Evolutionary conservation across 2,113 vertebrate genomes (phyloP).

Genomic region (Epinephelus lanceolatus): DNA sequence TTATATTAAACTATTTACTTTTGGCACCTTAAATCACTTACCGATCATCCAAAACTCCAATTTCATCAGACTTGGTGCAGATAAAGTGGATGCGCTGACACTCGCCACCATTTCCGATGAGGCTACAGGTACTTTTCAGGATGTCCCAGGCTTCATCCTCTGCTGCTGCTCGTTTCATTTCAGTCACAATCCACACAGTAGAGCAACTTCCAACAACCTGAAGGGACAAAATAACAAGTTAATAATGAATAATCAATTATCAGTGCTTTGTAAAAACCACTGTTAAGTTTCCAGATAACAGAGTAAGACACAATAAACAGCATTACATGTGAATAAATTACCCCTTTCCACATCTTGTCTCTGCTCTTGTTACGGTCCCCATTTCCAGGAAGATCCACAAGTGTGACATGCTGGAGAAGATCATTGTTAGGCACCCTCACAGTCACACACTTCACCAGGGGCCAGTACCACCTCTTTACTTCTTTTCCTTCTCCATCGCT

Average conservation of each 20-base stretch:
- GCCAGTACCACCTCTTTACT: constrained; percentile 53
- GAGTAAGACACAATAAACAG: background rate
- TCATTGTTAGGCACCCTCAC: constrained; percentile 50
- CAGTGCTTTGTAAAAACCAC: background rate
- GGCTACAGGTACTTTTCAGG: constrained; percentile 4
- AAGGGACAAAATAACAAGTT: background rate
- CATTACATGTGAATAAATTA: constrained; percentile 6
- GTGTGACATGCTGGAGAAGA: constrained; percentile 57
- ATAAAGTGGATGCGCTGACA: constrained; percentile 68
- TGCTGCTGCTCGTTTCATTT: constrained; percentile 52
- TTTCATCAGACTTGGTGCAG: constrained; percentile 65
- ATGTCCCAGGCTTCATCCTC: constrained; percentile 68
- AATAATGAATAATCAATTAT: background rate
- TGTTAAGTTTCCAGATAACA: background rate
- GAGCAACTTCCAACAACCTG: constrained; percentile 66
- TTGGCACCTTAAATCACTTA: constrained; percentile 8
- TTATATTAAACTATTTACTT: background rate
- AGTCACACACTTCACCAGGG: constrained; percentile 72
- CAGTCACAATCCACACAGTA: constrained; percentile 70
- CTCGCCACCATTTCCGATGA: constrained; percentile 63
- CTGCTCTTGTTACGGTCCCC: constrained; percentile 70
- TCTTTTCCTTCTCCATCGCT: background rate
- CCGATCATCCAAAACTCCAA: background rate
- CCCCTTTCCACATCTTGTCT: constrained; percentile 68
- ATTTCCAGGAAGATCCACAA: constrained; percentile 74